Conservation (phyloP, 2,888 invertebrate species). For the Argyresthia goedartella region DNA sequence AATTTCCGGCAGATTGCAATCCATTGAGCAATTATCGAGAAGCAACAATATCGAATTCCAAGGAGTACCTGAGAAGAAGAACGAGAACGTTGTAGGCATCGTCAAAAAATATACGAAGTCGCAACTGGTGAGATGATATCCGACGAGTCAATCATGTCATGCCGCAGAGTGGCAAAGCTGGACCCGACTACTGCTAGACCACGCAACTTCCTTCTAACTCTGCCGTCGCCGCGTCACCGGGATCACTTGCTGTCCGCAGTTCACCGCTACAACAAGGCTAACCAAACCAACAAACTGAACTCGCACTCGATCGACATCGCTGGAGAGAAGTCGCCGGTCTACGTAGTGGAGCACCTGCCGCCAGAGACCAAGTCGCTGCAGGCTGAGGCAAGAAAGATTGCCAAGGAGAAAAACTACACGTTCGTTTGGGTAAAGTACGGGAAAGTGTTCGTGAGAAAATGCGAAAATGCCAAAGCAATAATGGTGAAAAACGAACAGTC, state of each 20-base stretch:
- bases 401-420: background rate
- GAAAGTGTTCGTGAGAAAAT: background rate
- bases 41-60: background rate
- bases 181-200: background rate
- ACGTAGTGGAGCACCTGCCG: constrained; percentile 11
- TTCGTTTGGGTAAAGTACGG: constrained; percentile 1
- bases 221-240: constrained; percentile 6
- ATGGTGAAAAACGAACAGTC: background rate
- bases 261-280: constrained; percentile 11
- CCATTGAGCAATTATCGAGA: background rate
- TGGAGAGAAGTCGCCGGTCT: constrained; percentile 8
- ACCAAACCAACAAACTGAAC: constrained; percentile 5
- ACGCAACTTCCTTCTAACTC: background rate
- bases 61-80: background rate
- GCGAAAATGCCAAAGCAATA: background rate
- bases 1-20: background rate
- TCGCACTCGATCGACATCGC: constrained; percentile 5
- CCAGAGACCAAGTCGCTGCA: constrained; percentile 10
- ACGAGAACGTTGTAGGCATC: background rate
- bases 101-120: background rate
- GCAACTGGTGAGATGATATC: background rate
- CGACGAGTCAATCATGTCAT: background rate
- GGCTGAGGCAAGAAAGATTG: background rate
- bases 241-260: constrained; percentile 12
- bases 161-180: background rate